phyloP scores from a whole-genome alignment of 2,888 invertebrate species.

The Lasioglossum figueresi region DNA sequence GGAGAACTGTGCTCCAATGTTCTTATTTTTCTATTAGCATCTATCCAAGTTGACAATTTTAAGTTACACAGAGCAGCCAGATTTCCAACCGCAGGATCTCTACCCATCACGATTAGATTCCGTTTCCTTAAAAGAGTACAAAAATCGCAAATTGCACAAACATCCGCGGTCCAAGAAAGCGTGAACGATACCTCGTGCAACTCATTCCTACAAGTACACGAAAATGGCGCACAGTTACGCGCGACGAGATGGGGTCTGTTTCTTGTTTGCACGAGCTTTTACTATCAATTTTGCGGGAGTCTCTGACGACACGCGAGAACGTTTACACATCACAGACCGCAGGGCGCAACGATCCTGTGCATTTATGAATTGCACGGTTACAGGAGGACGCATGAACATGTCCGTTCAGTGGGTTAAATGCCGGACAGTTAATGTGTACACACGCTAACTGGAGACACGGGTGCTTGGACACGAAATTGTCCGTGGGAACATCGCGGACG shows the following conservation, averaged over 20 bases:
- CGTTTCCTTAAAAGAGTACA: too few relatives aligned
- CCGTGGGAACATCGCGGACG: slow-evolving; percentile 8
- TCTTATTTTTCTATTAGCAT: too few relatives aligned
- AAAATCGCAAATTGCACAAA: too few relatives aligned
- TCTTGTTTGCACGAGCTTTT: not conserved
- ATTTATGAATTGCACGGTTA: slow-evolving; percentile 23
- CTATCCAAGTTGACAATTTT: too few relatives aligned
- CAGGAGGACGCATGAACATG: not conserved
- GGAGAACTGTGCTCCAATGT: too few relatives aligned
- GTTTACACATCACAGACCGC: slow-evolving; percentile 10
- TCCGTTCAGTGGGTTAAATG: slow-evolving; percentile 35
- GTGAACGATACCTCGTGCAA: not conserved
- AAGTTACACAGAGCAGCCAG: too few relatives aligned
- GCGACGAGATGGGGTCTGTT: not conserved
- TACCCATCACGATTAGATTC: too few relatives aligned
- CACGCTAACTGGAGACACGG: slow-evolving; percentile 5
- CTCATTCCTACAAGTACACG: not conserved
- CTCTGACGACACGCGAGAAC: not conserved
- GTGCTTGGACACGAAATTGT: slow-evolving; percentile 33
- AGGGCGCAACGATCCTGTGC: not conserved
- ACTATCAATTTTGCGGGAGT: slow-evolving; percentile 4
- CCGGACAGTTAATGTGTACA: slow-evolving; percentile 41
- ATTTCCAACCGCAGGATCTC: too few relatives aligned
- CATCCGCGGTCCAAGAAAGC: too few relatives aligned
- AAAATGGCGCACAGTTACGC: not conserved